Base-by-base conservation (phyloP, 1,140 invertebrate genomes). In the Pantala flavescens region DNA sequence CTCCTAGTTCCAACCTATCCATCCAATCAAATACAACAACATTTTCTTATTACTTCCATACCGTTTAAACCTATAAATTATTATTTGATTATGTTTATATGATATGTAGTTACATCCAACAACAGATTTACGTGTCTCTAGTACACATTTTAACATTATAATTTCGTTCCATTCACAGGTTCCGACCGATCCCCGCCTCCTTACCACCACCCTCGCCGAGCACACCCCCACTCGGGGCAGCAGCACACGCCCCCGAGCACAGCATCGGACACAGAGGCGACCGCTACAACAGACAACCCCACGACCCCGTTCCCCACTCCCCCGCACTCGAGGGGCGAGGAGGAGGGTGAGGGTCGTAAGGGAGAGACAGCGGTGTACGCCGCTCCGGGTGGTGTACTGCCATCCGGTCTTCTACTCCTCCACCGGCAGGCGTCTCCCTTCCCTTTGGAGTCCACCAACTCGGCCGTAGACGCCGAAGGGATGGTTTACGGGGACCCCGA, bases 371-470 rank as follows among this genome's bases (percentile, higher is more conserved):
- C 36, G 55, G 70, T 21, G 63, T 73, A 70, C 71, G 42, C 36
- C 23, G 36, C 70, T 24, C 73, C 16, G 74, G 74, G 1, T 43
- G 74, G 28, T 9, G 28, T 36, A 9, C 28, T 36, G 28, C 9
- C 28, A 3, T 63, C 49, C 49, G 49, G 49, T 12, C 49, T 63
- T 21, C 49, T 63, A 3, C 49, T 63, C 16, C 49, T 63, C 36
- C 85, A 86, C 79, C 82, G 89, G 70, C 89, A 89, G 80, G 86
- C 88, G 10, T 89, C 88, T 23, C 89, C 89, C 14, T 90, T 89
- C 79, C 88, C 89, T 49, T 80, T 87, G 73, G 89, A 90, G 80
- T 88, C 85, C 79, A 89, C 87, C 73, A 89, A 89, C 55, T 28
- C 74, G 24, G 42, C n/a, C 7, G 72, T 24, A 19, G 49, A 63